Conservation (phyloP, 1,140 invertebrate species). For the Epicauta chinensis region DNA sequence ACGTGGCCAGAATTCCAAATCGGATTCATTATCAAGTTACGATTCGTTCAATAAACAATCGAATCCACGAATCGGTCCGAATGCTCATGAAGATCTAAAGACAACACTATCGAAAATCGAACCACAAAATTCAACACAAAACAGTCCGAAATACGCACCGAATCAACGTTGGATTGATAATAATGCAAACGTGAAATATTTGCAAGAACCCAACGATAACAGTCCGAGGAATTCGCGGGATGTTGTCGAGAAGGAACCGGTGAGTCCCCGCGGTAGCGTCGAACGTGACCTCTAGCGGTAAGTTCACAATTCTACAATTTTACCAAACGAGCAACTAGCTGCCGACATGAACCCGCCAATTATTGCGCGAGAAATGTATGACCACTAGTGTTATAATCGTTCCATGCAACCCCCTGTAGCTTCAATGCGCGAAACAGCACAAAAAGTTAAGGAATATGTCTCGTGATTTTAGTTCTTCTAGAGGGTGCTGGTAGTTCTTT, state of each 20-base stretch:
- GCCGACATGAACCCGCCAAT: too few relatives aligned
- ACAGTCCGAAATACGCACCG: constrained; percentile 41
- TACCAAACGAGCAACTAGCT: too few relatives aligned
- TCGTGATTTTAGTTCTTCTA: too few relatives aligned
- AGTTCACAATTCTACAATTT: too few relatives aligned
- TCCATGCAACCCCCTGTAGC: too few relatives aligned
- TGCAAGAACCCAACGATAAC: constrained; percentile 26
- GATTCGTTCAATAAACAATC: constrained; percentile 65
- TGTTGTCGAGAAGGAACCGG: constrained; percentile 28
- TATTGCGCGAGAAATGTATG: too few relatives aligned
- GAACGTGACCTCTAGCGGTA: constrained; percentile 40
- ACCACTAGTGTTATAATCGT: too few relatives aligned
- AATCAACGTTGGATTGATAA: constrained; percentile 20
- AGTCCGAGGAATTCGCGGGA: constrained; percentile 40
- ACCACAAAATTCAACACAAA: constrained; percentile 23
- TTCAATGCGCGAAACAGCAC: too few relatives aligned
- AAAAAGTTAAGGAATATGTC: too few relatives aligned
- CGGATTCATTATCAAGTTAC: constrained; percentile 78
- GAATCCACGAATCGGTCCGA: constrained; percentile 61
- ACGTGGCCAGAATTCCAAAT: constrained; percentile 50
- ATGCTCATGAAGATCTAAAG: constrained; percentile 86
- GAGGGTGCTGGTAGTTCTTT: too few relatives aligned
- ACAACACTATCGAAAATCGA: constrained; percentile 51
- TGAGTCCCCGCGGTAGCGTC: constrained; percentile 30
- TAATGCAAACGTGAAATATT: constrained; percentile 40